A percentile compares a stretch with the other conserved stretches of the same genome.
phyloP scores from a whole-genome alignment of 2,888 invertebrate species.

The Stenodema calcarata region DNA sequence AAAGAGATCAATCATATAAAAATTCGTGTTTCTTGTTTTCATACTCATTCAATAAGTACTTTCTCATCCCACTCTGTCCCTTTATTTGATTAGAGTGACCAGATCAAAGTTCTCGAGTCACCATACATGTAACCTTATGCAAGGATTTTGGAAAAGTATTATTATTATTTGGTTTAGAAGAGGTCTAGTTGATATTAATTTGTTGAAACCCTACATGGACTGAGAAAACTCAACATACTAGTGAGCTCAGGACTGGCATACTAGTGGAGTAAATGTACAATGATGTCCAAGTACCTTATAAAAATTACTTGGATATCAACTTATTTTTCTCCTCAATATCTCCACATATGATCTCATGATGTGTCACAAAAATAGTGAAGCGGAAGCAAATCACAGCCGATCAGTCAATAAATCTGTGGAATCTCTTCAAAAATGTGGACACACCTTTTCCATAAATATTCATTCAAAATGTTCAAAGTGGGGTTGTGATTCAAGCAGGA shows the following conservation, averaged over 20 bases:
- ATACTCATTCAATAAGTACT: not conserved
- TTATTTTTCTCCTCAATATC: too few relatives aligned
- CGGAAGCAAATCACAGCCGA: too few relatives aligned
- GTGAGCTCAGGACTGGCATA: not conserved
- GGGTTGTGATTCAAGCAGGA: too few relatives aligned
- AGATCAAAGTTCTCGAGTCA: not conserved
- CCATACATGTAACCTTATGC: not conserved
- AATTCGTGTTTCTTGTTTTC: not conserved
- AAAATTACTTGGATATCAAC: too few relatives aligned
- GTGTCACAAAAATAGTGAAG: too few relatives aligned
- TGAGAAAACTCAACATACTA: not conserved
- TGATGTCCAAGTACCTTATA: too few relatives aligned
- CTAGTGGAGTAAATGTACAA: not conserved
- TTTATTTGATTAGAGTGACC: not conserved
- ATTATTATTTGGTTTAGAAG: too few relatives aligned
- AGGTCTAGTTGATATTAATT: not conserved
- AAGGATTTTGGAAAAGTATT: not conserved
- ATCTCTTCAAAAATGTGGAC: too few relatives aligned
- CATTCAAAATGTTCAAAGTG: too few relatives aligned
- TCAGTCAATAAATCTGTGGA: too few relatives aligned
- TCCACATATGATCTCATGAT: too few relatives aligned
- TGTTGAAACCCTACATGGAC: not conserved
- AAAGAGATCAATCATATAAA: slow-evolving; percentile 11
- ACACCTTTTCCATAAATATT: too few relatives aligned
- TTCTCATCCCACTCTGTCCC: slow-evolving; percentile 37